Base-by-base conservation (phyloP, 2,797 vertebrate species). In the Phalloptychus januarius region DNA sequence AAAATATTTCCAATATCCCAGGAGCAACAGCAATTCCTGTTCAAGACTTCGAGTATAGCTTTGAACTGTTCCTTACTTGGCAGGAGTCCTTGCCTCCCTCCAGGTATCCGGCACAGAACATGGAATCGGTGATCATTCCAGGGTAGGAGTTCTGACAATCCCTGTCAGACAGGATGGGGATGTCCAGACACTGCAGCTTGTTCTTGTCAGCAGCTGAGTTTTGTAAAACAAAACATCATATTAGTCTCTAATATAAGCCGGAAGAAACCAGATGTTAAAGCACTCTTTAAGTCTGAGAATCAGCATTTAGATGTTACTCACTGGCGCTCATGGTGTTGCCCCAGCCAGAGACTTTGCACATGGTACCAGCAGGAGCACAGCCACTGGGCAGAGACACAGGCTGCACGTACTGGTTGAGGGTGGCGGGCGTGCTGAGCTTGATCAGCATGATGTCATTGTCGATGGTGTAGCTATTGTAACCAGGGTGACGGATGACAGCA, bases 401-500 rank as follows among this genome's bases (percentile, higher is more conserved):
- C 80, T 95, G 87, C 71, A 98, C 94, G 0, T 92, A 91, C 0
- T 11, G 0, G 79, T 90, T 97, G 82, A 97, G 75, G 31, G 0
- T 52, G 74, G 96, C 96, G 1, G 96, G 75, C 1, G 12, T 48
- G 83, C 93, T 88, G 83, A 98, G 91, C 88, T 95, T 96, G 91
- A 98, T 94, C 90, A 97, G 95, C 96, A 97, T 97, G 88, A 97
- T 90, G 91, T 97, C 97, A 1, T 96, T 97, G 93, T 96, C 42
- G 7, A 96, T 88, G 5, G 45, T 86, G 2, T 7, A 71, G 40
- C 92, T 0, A 46, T 40, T 89, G 48, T 89, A 96, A 1, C 15
- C 2, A 25, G 95, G 88, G 84, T 97, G 91, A 20, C 77, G 90
- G 86, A 97, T 93, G 79, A 97, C 83, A 65, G 85, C 84, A 48